Evolutionary conservation across 2,797 vertebrate species (phyloP).

Genomic region (Paguma larvata): DNA sequence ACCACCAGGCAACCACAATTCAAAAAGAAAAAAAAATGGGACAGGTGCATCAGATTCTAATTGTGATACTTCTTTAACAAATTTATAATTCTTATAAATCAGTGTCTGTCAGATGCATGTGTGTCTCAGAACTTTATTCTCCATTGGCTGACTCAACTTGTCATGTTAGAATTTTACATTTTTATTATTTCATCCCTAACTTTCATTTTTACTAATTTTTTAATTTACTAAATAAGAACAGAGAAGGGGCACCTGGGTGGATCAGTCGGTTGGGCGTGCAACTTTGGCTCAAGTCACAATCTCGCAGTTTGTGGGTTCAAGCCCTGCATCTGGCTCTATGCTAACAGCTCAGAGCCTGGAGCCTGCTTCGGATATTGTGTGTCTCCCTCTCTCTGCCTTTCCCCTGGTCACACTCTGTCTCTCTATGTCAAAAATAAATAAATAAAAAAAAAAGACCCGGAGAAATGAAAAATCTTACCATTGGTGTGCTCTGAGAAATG

Average conservation of each 20-base stretch:
- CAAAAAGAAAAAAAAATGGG: neutral
- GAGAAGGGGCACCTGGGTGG: neutral
- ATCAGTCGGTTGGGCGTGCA: too few species aligned
- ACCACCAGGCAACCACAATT: neutral
- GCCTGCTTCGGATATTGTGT: too few species aligned
- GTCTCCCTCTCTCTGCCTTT: too few species aligned
- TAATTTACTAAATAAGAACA: conserved; percentile 24
- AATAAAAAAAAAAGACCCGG: neutral
- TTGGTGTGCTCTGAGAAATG: conserved; percentile 52
- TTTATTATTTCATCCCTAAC: conserved; percentile 15
- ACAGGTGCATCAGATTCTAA: neutral
- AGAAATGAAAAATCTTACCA: conserved; percentile 46
- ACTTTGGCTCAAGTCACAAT: too few species aligned
- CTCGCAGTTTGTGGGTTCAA: too few species aligned
- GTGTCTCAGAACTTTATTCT: neutral
- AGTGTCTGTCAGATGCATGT: neutral
- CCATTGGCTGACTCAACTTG: neutral
- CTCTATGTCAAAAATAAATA: too few species aligned
- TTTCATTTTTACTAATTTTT: conserved; percentile 49
- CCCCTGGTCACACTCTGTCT: too few species aligned
- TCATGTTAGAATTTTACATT: neutral
- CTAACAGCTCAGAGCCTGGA: too few species aligned
- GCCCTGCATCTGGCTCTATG: too few species aligned
- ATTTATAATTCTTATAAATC: neutral
- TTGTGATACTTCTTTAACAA: neutral